Base-by-base conservation (phyloP, 2,797 vertebrate genomes). In the Bradypus variegatus region DNA sequence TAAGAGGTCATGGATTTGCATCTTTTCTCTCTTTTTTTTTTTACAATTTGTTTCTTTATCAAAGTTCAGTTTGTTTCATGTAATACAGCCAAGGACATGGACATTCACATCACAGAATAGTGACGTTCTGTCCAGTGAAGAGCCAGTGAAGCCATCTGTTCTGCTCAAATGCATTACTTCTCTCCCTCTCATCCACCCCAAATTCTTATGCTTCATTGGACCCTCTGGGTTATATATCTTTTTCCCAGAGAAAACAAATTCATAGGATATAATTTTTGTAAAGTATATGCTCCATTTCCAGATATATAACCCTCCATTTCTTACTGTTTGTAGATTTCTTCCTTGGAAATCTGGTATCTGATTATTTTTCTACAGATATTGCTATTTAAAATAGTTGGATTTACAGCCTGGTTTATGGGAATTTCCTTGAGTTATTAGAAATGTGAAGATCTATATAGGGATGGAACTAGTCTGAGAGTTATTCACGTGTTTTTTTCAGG, bases 281-380 rank as follows among this genome's bases (percentile, higher is more conserved):
- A 93, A 88, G 31, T 82, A 36, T 45, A 16, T 91, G 38, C 62
- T 31, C 12, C 90, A 27, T 81, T 10, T 91, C 18, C 72, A 86
- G 45, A 70, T 88, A 76, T 11, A 75, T 60, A 93, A 38, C 69
- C 38, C 19, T 90, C 53, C 33, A 38, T 81, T 78, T 95, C 73
- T 94, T 91, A 81, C 21, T 86, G 1, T 77, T 92, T 82, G 91
- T 7, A 79, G 25, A 55, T 91, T 88, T 83, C 82, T 85, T 7
- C 76, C 10, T 21, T 82, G 55, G 31, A 87, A 90, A 75, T 81
- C n/a, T 76, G 23, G 8, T 76, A 29, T 11, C 75, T 93, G 16
- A 60, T 84, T 92, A 86, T 73, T 67, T 3, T 4, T 14, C 72
- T 62, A 72, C 50, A 80, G 83, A 62, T 33, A 90, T 86, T 67